Conservation (phyloP, 2,113 vertebrate species). For the Gopherus evgoodei region DNA sequence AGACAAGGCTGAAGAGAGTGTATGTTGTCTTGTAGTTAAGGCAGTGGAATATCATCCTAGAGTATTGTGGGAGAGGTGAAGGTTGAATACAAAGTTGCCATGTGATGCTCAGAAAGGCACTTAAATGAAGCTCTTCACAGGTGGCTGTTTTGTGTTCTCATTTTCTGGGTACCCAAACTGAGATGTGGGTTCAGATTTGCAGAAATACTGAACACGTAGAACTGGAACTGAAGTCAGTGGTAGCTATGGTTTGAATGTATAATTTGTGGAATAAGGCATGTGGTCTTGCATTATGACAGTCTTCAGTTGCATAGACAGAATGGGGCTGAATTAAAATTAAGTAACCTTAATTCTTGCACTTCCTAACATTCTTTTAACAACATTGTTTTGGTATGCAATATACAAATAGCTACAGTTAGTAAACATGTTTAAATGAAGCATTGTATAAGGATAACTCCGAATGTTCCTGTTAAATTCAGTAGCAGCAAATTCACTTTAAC, state of each 20-base stretch:
- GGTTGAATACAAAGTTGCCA: background rate
- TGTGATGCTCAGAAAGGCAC: background rate
- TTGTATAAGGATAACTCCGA: background rate
- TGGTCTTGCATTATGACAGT: background rate
- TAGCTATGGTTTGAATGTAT: background rate
- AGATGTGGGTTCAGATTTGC: background rate
- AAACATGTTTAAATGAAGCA: background rate
- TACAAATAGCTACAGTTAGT: background rate
- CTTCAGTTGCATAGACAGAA: background rate
- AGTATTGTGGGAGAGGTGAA: background rate
- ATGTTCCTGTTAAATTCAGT: background rate
- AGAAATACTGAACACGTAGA: background rate
- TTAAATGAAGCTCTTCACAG: background rate
- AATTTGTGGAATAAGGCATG: background rate
- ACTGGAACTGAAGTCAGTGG: background rate
- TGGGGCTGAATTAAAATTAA: background rate
- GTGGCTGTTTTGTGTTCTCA: background rate
- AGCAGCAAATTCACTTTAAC: too few species aligned
- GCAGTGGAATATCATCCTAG: background rate
- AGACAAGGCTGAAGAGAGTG: background rate
- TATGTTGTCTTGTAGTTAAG: background rate
- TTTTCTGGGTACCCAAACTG: background rate
- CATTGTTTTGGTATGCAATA: background rate
- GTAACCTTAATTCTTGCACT: background rate
- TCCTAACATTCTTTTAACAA: background rate